A percentile compares a stretch with the other conserved stretches of the same genome.
Evolutionary conservation across 2,113 vertebrate species (phyloP).

Genomic region (Myotis lucifugus): DNA sequence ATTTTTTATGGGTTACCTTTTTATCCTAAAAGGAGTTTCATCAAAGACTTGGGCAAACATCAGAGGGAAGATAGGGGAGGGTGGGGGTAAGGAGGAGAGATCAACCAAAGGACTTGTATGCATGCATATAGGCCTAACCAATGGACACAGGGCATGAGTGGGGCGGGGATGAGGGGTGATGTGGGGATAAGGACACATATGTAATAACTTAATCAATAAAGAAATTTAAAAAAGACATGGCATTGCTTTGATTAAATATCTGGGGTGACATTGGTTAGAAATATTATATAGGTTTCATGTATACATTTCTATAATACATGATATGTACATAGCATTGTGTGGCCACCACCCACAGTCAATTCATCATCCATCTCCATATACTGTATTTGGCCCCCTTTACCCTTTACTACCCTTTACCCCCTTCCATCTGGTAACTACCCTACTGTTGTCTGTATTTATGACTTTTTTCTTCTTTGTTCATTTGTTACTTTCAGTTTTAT

Average conservation of each 20-base stretch:
- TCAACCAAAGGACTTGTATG: too few relatives aligned
- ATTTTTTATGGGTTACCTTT: neutral
- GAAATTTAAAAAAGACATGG: too few relatives aligned
- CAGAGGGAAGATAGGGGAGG: too few relatives aligned
- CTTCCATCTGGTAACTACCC: neutral
- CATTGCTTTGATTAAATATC: neutral
- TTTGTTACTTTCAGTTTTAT: neutral
- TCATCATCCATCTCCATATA: neutral
- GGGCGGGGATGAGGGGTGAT: too few relatives aligned
- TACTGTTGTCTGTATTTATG: neutral
- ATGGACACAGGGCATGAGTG: too few relatives aligned
- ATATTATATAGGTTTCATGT: neutral
- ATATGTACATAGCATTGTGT: neutral
- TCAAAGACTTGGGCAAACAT: neutral
- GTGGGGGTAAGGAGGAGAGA: too few relatives aligned
- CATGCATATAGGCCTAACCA: too few relatives aligned
- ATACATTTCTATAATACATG: neutral
- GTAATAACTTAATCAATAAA: too few relatives aligned
- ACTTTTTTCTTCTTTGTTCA: neutral
- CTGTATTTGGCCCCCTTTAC: neutral
- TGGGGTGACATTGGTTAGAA: neutral
- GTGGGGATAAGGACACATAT: too few relatives aligned
- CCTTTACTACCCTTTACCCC: neutral
- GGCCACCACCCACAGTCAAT: neutral
- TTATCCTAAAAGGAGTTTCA: neutral